Evolutionary conservation across 2,888 invertebrate species (phyloP).

Genomic region (Conistra vaccinii): DNA sequence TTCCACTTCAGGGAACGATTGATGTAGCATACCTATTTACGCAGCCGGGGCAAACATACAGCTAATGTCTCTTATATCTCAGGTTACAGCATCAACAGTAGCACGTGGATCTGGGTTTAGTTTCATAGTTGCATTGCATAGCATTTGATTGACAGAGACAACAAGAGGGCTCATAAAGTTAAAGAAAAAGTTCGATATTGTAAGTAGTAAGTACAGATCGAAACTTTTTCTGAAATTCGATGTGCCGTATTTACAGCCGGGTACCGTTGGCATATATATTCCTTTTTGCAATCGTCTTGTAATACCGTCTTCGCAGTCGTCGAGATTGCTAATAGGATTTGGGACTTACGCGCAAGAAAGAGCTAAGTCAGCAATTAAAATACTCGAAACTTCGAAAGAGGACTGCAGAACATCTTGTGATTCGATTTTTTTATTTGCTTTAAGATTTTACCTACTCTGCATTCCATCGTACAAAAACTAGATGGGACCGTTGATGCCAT

Average conservation of each 20-base stretch:
- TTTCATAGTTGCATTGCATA: conserved; percentile 2
- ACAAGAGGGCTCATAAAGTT: not conserved
- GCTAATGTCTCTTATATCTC: conserved; percentile 25
- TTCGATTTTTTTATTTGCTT: not conserved
- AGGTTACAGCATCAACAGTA: conserved; percentile 36
- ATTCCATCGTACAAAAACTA: conserved; percentile 21
- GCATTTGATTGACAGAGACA: not conserved
- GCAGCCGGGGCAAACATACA: conserved; percentile 4
- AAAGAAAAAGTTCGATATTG: not conserved
- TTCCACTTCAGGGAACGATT: not conserved
- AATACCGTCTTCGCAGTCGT: not conserved
- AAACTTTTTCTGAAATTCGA: not conserved
- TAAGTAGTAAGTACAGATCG: too few species aligned
- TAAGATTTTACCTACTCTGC: not conserved
- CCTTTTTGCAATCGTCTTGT: not conserved
- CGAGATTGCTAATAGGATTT: not conserved
- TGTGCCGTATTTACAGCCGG: not conserved
- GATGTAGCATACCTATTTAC: conserved; percentile 10
- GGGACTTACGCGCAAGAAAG: not conserved
- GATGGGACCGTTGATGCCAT: conserved; percentile 16
- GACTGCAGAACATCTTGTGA: not conserved
- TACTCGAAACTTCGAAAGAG: not conserved
- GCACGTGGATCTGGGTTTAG: conserved; percentile 38
- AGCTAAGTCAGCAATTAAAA: not conserved
- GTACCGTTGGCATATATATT: not conserved